Evolutionary conservation across 2,888 invertebrate genomes (phyloP), one percentile per base, ranked within the genome.

Genomic region (Abrostola triplasia): DNA sequence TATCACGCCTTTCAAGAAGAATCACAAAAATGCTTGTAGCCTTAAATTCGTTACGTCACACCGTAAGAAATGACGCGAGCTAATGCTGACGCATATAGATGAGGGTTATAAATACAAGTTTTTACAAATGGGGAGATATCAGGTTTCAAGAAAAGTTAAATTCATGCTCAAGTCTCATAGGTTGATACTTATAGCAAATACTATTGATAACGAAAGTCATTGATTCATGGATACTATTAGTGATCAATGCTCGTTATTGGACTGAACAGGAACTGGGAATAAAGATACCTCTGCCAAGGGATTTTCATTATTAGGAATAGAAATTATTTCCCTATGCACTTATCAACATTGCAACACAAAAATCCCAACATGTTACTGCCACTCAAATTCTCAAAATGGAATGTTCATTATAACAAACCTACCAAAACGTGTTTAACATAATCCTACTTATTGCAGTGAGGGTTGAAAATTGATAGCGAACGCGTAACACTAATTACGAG

Each of bases 51-150:
- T 73, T 68, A 58, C 64, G 53, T 65, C 51, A 57, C 57, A 48
- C 41, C 56, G 35, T 47, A 69, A 77, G 70, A 70, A 64, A 73
- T 67, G 60, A 49, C 49, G 49, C 36, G 57, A 63, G 70, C 67
- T 57, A 69, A 67, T 56, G 42, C 50, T 35, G 67, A 61, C 55
- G 57, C 38, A 62, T 61, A 77, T 61, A 57, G 50, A 75, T 67
- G 60, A 73, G 38, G 48, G 62, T 53, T 66, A 67, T 75, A 61
- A 80, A 69, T 62, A 70, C 68, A 55, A 65, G 61, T 71, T 67
- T 59, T 65, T 60, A 72, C 59, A 69, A 63, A 66, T 60, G 13
- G 11, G 41, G 35, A 61, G 61, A 62, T 68, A 69, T 65, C 47
- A 56, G 41, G 36, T 40, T 36, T 54, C 7, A 41, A 50, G 60